Base-by-base conservation (phyloP, 2,797 vertebrate genomes). In the Hippocampus kuda region DNA sequence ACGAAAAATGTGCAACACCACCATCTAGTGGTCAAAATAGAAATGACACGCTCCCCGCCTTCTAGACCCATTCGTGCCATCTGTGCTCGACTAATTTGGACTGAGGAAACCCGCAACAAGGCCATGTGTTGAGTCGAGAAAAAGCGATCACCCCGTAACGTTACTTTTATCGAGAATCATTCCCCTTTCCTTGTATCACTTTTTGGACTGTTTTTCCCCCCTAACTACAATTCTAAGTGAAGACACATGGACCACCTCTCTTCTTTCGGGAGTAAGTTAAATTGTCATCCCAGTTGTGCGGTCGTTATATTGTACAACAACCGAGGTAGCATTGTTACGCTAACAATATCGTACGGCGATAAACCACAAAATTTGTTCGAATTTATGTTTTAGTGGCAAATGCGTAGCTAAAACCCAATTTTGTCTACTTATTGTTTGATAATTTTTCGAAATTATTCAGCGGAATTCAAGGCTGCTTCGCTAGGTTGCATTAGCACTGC, bases 231-330 rank as follows among this genome's bases (percentile, higher is more conserved):
- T 38, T 24, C 30, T 8, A 66, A 78, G 69, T 18, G 3, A 22
- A 20, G 4, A 63, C 41, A n/a, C 3, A 93, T 93, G 91, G 91
- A 93, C 24, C 88, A 89, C 1, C 70, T 93, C 9, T 77, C 88
- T 3, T 88, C 91, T 46, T 91, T 91, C 81, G 88, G 88, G 71
- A 91, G 91, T 92, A 85, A 86, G 89, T 88, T 30, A 53, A 1
- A 12, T 16, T 4, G 30, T 16, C 10, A 8, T 44, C 2, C n/a
- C 41, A 64, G n/a, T 38, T 10, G 15, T 11, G 1, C 38, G 1
- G 15, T 30, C 5, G 26, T 1, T 15, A 24, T 56, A 16, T 18
- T 46, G 16, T 16, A 66, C 16, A 51, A 53, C 46, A 30, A 49
- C 26, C 9, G 46, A 41, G 34, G 24, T 57, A 59, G 54, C 54